Conservation (phyloP, 2,888 invertebrate genomes). For the Cephonodes hylas region DNA sequence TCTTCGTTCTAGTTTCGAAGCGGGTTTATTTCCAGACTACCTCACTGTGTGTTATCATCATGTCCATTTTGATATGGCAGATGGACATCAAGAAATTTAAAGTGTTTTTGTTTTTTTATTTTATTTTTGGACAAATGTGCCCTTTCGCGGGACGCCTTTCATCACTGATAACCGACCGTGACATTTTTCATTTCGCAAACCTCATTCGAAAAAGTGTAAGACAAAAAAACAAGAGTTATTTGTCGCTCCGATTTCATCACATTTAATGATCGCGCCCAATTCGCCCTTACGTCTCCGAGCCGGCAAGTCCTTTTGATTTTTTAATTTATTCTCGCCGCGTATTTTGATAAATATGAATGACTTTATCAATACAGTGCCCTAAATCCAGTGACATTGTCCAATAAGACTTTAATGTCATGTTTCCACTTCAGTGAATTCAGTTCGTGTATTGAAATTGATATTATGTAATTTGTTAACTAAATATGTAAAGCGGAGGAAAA, state of each 20-base stretch:
- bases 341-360: slow-evolving; percentile 16
- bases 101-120: neutral
- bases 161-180: slow-evolving; percentile 63
- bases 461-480: neutral
- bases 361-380: slow-evolving; percentile 12
- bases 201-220: slow-evolving; percentile 53
- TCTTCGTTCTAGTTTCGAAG: too few species aligned
- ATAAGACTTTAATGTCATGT: neutral
- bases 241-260: slow-evolving; percentile 60
- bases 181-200: slow-evolving; percentile 66
- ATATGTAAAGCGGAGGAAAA: neutral
- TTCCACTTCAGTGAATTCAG: neutral
- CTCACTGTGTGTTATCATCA: too few species aligned
- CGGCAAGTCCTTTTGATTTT: slow-evolving; percentile 5
- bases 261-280: slow-evolving; percentile 43
- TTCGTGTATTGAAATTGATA: neutral
- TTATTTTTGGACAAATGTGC: slow-evolving; percentile 36
- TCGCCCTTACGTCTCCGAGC: slow-evolving; percentile 1
- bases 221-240: slow-evolving; percentile 51
- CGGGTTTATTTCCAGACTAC: too few species aligned
- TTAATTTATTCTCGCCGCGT: slow-evolving; percentile 6
- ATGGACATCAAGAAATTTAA: too few species aligned
- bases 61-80: too few species aligned
- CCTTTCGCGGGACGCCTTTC: slow-evolving; percentile 48
- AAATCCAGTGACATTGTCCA: slow-evolving; percentile 8